A percentile compares a stretch with the other conserved stretches of the same genome.
phyloP scores from a whole-genome alignment of 2,888 invertebrate genomes.

The Watsonalla cultraria region DNA sequence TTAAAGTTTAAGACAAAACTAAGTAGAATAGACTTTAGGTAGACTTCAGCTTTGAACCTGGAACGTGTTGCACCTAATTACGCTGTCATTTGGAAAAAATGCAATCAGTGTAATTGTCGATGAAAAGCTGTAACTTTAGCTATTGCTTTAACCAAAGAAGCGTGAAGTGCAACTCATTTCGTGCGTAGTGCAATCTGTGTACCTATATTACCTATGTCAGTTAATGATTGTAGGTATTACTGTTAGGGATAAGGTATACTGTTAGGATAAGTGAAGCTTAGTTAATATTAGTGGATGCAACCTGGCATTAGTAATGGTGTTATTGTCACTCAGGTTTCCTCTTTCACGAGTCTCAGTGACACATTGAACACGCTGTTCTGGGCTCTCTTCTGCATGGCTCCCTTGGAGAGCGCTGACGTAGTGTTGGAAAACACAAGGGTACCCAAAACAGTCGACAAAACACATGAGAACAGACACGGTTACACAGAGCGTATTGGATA shows the following conservation, averaged over 20 bases:
- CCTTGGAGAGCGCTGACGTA: conserved; percentile 81
- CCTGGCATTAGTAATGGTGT: conserved; percentile 2
- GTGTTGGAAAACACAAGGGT: conserved; percentile 77
- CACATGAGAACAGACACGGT: conserved; percentile 76
- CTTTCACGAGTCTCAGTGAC: conserved; percentile 78
- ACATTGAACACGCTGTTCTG: conserved; percentile 83
- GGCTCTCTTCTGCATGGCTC: conserved; percentile 84
- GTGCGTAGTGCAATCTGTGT: too few relatives aligned
- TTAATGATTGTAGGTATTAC: neutral
- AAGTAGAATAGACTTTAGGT: too few relatives aligned
- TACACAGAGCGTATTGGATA: conserved; percentile 84
- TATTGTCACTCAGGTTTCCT: conserved; percentile 61
- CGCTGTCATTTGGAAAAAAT: too few relatives aligned
- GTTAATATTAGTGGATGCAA: neutral
- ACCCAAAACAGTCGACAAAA: conserved; percentile 33
- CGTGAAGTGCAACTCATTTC: too few relatives aligned
- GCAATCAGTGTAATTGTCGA: too few relatives aligned
- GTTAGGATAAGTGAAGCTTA: neutral
- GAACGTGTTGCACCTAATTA: too few relatives aligned
- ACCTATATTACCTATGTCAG: too few relatives aligned
- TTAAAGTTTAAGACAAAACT: too few relatives aligned
- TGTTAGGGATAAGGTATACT: too few relatives aligned
- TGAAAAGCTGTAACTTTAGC: too few relatives aligned
- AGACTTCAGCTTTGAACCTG: too few relatives aligned
- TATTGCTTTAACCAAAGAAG: too few relatives aligned